These are phyloP conservation scores for Cheilosia pagana DNA, from an alignment of 2,888 invertebrate species.

Conservation along the genomic window DNA sequence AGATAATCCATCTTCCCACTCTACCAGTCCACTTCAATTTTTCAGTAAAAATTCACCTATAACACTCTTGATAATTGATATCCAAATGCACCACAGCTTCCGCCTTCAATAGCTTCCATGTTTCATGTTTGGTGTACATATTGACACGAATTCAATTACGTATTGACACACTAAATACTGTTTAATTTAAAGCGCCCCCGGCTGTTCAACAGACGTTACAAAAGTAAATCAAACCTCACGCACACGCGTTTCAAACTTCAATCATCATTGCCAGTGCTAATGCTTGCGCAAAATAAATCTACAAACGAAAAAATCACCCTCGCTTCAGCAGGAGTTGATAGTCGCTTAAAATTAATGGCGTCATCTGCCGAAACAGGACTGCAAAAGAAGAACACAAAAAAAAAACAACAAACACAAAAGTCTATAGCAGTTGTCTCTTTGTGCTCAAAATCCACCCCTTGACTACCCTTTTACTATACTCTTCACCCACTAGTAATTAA, in stretches of 20 bases:
- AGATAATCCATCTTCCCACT: no score
- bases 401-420: slow-evolving; percentile 31
- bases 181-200: slow-evolving; percentile 26
- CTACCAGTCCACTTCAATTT: no score
- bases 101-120: not conserved
- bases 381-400: slow-evolving; percentile 1
- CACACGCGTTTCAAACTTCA: slow-evolving; percentile 43
- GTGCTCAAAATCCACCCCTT: slow-evolving; percentile 32
- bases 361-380: slow-evolving; percentile 68
- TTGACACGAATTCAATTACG: slow-evolving; percentile 32
- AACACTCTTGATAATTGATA: no score
- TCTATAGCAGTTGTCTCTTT: slow-evolving; percentile 55
- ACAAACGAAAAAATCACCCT: slow-evolving; percentile 26
- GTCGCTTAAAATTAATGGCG: slow-evolving; percentile 63
- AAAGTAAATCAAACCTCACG: slow-evolving; percentile 15
- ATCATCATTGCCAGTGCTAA: slow-evolving; percentile 57
- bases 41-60: no score
- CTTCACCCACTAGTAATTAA: slow-evolving; percentile 44
- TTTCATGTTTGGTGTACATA: slow-evolving; percentile 1
- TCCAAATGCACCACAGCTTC: not conserved
- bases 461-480: not conserved
- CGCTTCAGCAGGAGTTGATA: slow-evolving; percentile 26
- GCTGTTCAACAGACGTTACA: slow-evolving; percentile 9
- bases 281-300: slow-evolving; percentile 46
- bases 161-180: slow-evolving; percentile 33